A percentile compares a stretch with the other conserved stretches of the same genome.
phyloP scores from a whole-genome alignment of 2,888 invertebrate genomes.

The Drosophila koepferae region DNA sequence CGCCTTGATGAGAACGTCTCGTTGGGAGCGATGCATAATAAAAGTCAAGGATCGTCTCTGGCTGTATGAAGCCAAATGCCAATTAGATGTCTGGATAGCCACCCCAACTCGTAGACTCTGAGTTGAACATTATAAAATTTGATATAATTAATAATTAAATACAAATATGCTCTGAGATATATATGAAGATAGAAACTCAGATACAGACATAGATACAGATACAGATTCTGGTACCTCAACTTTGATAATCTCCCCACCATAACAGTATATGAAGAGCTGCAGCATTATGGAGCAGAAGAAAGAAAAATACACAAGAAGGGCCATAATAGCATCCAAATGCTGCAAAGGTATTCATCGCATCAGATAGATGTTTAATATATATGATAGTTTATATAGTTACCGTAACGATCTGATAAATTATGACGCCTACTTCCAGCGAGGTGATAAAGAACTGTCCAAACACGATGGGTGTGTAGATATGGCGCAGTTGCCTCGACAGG shows the following conservation, averaged over 20 bases:
- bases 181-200: background rate
- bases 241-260: conserved; percentile 83
- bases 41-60: conserved; percentile 72
- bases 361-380: background rate
- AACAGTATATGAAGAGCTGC: conserved; percentile 83
- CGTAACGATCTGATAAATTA: conserved; percentile 82
- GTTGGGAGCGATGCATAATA: conserved; percentile 79
- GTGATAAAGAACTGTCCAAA: conserved; percentile 83
- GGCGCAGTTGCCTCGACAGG: conserved; percentile 66
- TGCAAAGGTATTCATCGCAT: conserved; percentile 26
- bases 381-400: conserved; percentile 55
- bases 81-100: conserved; percentile 77
- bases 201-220: background rate
- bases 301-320: conserved; percentile 69
- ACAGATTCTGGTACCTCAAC: conserved; percentile 64
- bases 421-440: conserved; percentile 82
- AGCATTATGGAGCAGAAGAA: conserved; percentile 81
- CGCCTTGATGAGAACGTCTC: conserved; percentile 74
- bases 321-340: conserved; percentile 73
- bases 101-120: conserved; percentile 79
- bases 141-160: background rate
- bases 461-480: conserved; percentile 80
- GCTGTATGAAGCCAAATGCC: conserved; percentile 77
- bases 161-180: background rate
- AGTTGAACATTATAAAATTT: background rate